phyloP scores from a whole-genome alignment of 2,113 vertebrate genomes.

The Motacilla alba region DNA sequence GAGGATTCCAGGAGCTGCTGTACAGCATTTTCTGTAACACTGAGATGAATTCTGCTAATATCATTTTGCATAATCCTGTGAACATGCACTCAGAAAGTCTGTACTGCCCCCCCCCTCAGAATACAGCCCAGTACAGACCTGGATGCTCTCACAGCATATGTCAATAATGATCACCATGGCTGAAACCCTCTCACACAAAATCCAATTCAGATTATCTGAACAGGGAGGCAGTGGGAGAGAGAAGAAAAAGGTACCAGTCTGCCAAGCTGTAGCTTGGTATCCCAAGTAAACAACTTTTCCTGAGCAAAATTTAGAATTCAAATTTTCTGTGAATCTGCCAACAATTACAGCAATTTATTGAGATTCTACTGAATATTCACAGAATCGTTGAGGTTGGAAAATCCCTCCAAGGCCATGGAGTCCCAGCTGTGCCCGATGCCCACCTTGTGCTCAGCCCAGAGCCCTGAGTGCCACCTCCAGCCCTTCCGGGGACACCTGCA shows the following conservation, averaged over 20 bases:
- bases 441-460: background rate
- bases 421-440: accelerated
- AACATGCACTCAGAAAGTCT: background rate
- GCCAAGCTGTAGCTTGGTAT: background rate
- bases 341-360: background rate
- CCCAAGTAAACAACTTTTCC: background rate
- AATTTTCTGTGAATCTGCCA: background rate
- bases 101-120: background rate
- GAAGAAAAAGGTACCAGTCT: background rate
- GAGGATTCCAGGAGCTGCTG: background rate
- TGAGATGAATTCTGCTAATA: background rate
- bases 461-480: background rate
- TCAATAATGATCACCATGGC: background rate
- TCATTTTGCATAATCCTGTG: background rate
- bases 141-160: background rate
- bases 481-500: background rate
- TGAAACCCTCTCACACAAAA: background rate
- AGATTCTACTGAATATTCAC: background rate
- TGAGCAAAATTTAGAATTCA: background rate
- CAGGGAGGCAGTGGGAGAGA: background rate
- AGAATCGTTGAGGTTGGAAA: accelerated
- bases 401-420: accelerated
- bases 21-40: slow-evolving; percentile 9
- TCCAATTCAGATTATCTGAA: background rate
- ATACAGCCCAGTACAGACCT: background rate